Conservation (phyloP, 2,113 vertebrate species). For the Psilopsiagon aurifrons region DNA sequence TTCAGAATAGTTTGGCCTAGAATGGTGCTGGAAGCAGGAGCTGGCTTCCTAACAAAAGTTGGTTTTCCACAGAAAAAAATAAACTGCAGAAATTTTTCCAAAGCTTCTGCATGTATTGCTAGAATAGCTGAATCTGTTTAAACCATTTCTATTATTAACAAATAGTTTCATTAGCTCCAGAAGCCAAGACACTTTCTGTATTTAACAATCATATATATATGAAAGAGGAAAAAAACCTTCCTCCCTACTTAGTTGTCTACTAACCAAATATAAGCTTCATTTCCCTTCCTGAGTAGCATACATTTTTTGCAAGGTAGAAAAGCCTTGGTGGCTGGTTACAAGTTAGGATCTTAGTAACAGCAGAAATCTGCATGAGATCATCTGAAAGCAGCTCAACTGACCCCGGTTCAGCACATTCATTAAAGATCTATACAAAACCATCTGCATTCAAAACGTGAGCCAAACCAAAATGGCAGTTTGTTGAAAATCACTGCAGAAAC, state of each 20-base stretch:
- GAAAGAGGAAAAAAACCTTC: background rate
- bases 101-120: background rate
- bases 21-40: background rate
- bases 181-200: background rate
- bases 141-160: background rate
- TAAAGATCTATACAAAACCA: background rate
- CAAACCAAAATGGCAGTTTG: background rate
- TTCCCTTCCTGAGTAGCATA: background rate
- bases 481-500: background rate
- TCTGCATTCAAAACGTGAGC: background rate
- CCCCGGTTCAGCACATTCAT: background rate
- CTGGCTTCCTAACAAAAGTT: background rate
- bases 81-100: background rate
- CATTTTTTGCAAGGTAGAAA: background rate
- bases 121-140: background rate
- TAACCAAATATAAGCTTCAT: background rate
- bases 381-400: background rate
- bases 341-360: background rate
- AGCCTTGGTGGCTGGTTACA: background rate
- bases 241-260: background rate
- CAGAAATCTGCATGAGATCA: background rate
- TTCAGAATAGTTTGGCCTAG: background rate
- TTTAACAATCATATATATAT: background rate
- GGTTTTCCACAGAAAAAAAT: background rate
- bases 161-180: background rate